Conservation (phyloP, 2,888 invertebrate genomes). For the Yponomeuta cagnagella region DNA sequence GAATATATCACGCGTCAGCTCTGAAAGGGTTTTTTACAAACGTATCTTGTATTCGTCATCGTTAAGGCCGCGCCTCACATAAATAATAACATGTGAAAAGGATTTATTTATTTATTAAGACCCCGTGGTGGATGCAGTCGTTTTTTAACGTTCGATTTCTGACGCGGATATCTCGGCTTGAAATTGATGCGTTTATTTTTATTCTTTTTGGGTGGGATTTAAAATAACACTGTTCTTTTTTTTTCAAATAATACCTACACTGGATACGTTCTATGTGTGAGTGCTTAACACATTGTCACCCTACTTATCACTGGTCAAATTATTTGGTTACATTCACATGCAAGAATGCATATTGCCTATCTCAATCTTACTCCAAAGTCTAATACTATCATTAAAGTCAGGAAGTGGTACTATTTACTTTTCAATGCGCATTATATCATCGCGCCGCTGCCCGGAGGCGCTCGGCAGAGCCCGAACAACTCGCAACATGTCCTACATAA, state of each 20-base stretch:
- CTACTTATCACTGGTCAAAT: background rate
- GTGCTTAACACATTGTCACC: background rate
- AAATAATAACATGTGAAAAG: slow-evolving; percentile 62
- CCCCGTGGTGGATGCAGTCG: slow-evolving; percentile 9
- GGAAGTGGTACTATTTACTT: slow-evolving; percentile 15
- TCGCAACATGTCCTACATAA: slow-evolving; percentile 33
- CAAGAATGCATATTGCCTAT: background rate
- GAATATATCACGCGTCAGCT: slow-evolving; percentile 69
- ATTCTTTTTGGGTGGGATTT: background rate
- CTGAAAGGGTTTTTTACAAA: slow-evolving; percentile 63
- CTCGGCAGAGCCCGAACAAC: slow-evolving; percentile 12
- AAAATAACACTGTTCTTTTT: background rate
- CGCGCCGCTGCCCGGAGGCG: slow-evolving; percentile 10
- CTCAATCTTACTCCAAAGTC: background rate
- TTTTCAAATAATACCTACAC: background rate
- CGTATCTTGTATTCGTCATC: slow-evolving; percentile 73
- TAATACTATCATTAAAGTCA: slow-evolving; percentile 5
- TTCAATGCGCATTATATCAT: slow-evolving; percentile 15
- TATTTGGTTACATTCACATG: background rate
- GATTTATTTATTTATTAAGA: slow-evolving; percentile 30
- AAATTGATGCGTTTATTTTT: slow-evolving; percentile 10
- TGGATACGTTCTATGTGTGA: too few relatives aligned
- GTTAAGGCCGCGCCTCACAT: slow-evolving; percentile 54
- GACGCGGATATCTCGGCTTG: slow-evolving; percentile 11
- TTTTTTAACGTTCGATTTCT: slow-evolving; percentile 10